These are phyloP conservation scores for Oryzias woworae DNA, from an alignment of 2,113 vertebrate genomes.

Conservation along the genomic window DNA sequence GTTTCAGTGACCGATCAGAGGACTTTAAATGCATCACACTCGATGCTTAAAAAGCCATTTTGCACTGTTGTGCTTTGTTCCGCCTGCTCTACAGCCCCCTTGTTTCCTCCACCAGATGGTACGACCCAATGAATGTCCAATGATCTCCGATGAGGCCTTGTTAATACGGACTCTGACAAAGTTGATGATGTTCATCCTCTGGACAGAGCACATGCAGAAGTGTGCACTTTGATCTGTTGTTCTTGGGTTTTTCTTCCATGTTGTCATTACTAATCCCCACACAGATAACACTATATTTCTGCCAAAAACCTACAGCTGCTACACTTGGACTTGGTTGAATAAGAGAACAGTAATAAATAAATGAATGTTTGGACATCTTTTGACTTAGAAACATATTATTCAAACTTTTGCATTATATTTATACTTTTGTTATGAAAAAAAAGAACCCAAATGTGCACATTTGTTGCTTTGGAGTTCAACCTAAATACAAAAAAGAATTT, in stretches of 20 bases:
- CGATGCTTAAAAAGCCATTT: constrained; percentile 45
- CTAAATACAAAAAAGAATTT: no score
- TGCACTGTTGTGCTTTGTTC: constrained; percentile 57
- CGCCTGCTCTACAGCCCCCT: constrained; percentile 2
- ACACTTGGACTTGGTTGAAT: constrained; percentile 31
- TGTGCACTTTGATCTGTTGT: constrained; percentile 36
- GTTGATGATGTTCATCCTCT: constrained; percentile 40
- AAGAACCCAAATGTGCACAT: no score
- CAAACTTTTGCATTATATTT: no score
- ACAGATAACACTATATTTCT: background rate
- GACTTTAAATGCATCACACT: constrained; percentile 12
- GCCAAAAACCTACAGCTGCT: constrained; percentile 36
- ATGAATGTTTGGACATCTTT: constrained; percentile 21
- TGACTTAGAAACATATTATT: background rate
- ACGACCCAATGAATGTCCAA: constrained; percentile 80
- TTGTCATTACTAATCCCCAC: constrained; percentile 13
- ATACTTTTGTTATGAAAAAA: no score
- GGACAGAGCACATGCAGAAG: constrained; percentile 35
- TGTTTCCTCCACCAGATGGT: constrained; percentile 68
- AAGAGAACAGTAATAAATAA: background rate
- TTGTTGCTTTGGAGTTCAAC: no score
- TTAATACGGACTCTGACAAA: constrained; percentile 55
- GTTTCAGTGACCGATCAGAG: constrained; percentile 13
- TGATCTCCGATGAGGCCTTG: constrained; percentile 79
- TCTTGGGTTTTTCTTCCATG: constrained; percentile 31